Conservation (phyloP, 2,888 invertebrate genomes). For the Drosophila lutescens region DNA sequence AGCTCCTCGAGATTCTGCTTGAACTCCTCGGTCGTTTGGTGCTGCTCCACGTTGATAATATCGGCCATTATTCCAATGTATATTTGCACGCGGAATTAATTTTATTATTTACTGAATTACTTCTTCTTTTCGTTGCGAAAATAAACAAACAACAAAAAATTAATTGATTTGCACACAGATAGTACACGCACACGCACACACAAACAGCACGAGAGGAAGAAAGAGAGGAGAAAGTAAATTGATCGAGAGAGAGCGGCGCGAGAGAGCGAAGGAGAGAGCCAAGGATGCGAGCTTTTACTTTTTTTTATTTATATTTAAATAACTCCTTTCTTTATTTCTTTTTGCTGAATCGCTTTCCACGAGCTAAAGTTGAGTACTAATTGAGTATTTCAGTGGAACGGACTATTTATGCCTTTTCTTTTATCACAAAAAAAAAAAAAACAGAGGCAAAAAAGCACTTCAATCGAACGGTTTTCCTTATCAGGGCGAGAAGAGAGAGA, state of each 20-base stretch:
- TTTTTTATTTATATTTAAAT: neutral
- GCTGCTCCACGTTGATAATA: slow-evolving; percentile 79
- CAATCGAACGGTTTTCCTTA: slow-evolving; percentile 30
- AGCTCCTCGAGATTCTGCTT: slow-evolving; percentile 77
- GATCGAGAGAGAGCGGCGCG: slow-evolving; percentile 11
- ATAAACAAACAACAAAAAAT: slow-evolving; percentile 18
- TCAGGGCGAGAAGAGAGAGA: slow-evolving; percentile 1
- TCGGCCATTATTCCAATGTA: slow-evolving; percentile 77
- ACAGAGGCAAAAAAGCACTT: slow-evolving; percentile 2
- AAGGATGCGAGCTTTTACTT: slow-evolving; percentile 25
- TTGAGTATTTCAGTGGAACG: slow-evolving; percentile 43
- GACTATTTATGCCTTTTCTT: slow-evolving; percentile 66
- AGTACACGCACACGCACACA: slow-evolving; percentile 9
- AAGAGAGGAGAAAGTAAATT: slow-evolving; percentile 13
- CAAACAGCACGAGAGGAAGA: slow-evolving; percentile 2
- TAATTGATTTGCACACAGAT: slow-evolving; percentile 15
- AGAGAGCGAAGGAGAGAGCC: slow-evolving; percentile 21
- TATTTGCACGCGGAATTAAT: slow-evolving; percentile 47
- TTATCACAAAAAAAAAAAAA: slow-evolving; percentile 42
- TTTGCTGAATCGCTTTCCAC: slow-evolving; percentile 19
- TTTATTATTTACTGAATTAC: slow-evolving; percentile 26
- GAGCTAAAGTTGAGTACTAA: slow-evolving; percentile 50
- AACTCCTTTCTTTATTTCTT: slow-evolving; percentile 29
- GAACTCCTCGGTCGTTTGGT: slow-evolving; percentile 79
- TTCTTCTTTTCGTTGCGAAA: slow-evolving; percentile 16